Base-by-base conservation (phyloP, 1,140 invertebrate genomes). In the Ooceraea biroi region DNA sequence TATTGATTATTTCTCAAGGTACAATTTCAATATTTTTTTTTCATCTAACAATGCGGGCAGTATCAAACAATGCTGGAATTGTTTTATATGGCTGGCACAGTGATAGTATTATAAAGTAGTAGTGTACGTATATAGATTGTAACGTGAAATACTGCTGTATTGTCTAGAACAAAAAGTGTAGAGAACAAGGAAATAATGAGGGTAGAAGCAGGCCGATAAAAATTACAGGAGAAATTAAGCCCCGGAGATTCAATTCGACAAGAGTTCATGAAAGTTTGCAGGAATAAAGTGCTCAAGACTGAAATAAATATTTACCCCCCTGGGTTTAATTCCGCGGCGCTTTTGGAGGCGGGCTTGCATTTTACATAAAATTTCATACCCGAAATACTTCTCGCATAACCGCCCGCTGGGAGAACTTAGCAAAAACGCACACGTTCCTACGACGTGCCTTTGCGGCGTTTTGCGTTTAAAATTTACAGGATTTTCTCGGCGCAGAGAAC, bases 381-480 rank as follows among this genome's bases (percentile, higher is more conserved):
- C 41, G 17, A 80, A 80, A 80, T 71, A 80, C 44, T 71, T 80
- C n/a, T 78, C n/a, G 52, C 48, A 11, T 69, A 12, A 48, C 25
- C 17, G 69, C 69, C 76, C 65, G 41, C 19, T 80, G 76, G 65
- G 76, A 80, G 17, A 71, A 80, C 65, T 71, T 71, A 57, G 50
- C 41, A 44, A 80, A 80, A 58, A 65, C 76, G 65, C 8, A 30
- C 65, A 44, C 36, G 19, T 57, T 55, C 12, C 17, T 17, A 17
- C n/a, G 50, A 78, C 44, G 63, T 80, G 36, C 65, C 36, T 71
- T 80, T 30, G 41, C 65, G 65, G 17, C 65, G 8, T 50, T 80
- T 71, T 46, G n/a, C 76, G 71, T 80, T 19, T 80, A 69, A 71
- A 80, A 80, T 80, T 80, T 30, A 80, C n/a, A 17, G n/a, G 12